phyloP scores from a whole-genome alignment of 2,888 invertebrate genomes.

The Perizoma affinitatum region DNA sequence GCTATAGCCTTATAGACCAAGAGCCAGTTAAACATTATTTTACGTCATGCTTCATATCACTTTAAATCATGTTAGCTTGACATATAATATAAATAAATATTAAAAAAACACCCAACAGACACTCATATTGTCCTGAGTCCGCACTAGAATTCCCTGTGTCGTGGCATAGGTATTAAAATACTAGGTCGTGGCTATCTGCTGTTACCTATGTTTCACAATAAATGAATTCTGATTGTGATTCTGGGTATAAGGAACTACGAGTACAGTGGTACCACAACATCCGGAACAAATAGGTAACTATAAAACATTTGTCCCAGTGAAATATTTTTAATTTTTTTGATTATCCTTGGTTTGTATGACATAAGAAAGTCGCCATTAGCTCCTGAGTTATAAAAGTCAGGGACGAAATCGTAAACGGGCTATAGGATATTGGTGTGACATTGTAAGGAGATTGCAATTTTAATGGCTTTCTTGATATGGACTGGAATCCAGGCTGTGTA shows the following conservation, averaged over 20 bases:
- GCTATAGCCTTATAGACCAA: slow-evolving; percentile 7
- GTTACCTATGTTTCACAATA: too few relatives aligned
- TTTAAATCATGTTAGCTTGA: too few relatives aligned
- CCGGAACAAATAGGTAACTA: too few relatives aligned
- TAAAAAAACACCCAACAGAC: too few relatives aligned
- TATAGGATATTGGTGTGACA: slow-evolving; percentile 24
- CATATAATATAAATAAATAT: too few relatives aligned
- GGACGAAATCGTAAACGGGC: slow-evolving; percentile 31
- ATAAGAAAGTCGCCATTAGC: background rate
- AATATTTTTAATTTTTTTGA: background rate
- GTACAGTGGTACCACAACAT: too few relatives aligned
- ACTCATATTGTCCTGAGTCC: too few relatives aligned
- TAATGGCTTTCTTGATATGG: slow-evolving; percentile 22
- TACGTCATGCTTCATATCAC: background rate
- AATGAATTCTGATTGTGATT: too few relatives aligned
- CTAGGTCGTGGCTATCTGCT: too few relatives aligned
- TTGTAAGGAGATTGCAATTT: slow-evolving; percentile 20
- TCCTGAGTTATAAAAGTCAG: slow-evolving; percentile 4
- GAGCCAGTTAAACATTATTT: slow-evolving; percentile 4
- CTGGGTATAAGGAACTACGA: too few relatives aligned
- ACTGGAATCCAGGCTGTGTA: background rate
- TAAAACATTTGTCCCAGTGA: background rate
- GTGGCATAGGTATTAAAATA: too few relatives aligned
- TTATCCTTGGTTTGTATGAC: background rate
- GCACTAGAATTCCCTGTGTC: too few relatives aligned